phyloP scores from a whole-genome alignment of 2,888 invertebrate species.

The Strigamia maritima region DNA sequence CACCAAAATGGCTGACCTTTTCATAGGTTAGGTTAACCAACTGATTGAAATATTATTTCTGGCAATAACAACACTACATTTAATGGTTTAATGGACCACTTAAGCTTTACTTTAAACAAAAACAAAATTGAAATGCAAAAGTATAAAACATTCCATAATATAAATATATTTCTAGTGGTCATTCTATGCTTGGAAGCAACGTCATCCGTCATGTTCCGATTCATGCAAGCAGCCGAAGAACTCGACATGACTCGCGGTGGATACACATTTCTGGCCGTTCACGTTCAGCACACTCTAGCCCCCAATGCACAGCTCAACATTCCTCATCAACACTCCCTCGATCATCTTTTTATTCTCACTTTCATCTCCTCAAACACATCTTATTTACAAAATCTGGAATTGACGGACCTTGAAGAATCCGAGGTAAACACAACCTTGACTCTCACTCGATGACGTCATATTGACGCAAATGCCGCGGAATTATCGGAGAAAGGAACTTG shows the following conservation, averaged over 20 bases:
- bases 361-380: conserved; percentile 34
- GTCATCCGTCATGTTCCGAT: conserved; percentile 36
- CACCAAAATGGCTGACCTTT: no score
- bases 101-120: no score
- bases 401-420: conserved; percentile 3
- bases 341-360: conserved; percentile 26
- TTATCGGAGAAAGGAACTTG: not conserved
- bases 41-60: no score
- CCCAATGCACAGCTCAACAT: conserved; percentile 15
- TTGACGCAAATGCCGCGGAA: not conserved
- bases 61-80: no score
- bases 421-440: conserved; percentile 1
- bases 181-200: conserved; percentile 36
- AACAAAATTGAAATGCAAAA: not conserved
- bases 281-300: conserved; percentile 40
- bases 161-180: not conserved
- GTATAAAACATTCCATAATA: no score
- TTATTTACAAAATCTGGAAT: not conserved
- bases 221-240: conserved; percentile 40
- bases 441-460: not conserved
- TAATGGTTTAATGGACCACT: no score
- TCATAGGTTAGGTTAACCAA: no score
- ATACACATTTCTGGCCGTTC: conserved; percentile 41
- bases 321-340: not conserved
- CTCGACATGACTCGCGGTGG: conserved; percentile 37